Base-by-base conservation (phyloP, 2,797 vertebrate genomes). In the Eulemur coronatus region DNA sequence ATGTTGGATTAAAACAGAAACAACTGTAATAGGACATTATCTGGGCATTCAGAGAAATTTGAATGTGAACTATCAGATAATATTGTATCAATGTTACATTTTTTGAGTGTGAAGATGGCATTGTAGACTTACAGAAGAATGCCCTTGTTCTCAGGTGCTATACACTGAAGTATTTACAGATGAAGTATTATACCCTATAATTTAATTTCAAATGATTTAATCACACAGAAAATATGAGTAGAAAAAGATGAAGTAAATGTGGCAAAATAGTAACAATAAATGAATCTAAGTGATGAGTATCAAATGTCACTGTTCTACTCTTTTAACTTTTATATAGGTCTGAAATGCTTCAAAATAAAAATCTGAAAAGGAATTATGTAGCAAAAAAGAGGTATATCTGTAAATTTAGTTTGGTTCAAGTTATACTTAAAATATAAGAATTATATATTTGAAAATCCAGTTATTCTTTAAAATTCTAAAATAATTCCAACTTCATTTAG, bases 351-450 rank as follows among this genome's bases (percentile, higher is more conserved):
- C 48, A 93, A 97, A 90, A 93, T 85, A 84, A 96, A 95, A 88
- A 50, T 7, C 50, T 28, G 55, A 43, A 95, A 89, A 46, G 59
- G 10, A 57, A 48, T 12, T 18, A 52, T 73, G 48, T 57, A 82
- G 38, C 48, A 50, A 72, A 81, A 78, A 82, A 82, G 35, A 75
- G 8, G 78, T 8, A 72, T 1, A 38, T 7, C 17, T 76, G 28
- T 81, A 97, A 98, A 97, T 61, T 52, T 97, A 95, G 38, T 79
- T 79, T 89, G 69, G 13, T 92, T 46, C 6, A 97, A 97, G 93
- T 96, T 96, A 61, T 91, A 65, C 59, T 41, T 69, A 50, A 46
- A 41, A 82, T 84, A n/a, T 89, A 91, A 96, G 86, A 86, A 79
- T 97, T 73, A 30, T 57, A 82, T 15, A 41, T 65, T 96, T 96